Base-by-base conservation (phyloP, 2,888 invertebrate species). In the Cyrtodaria siliqua region DNA sequence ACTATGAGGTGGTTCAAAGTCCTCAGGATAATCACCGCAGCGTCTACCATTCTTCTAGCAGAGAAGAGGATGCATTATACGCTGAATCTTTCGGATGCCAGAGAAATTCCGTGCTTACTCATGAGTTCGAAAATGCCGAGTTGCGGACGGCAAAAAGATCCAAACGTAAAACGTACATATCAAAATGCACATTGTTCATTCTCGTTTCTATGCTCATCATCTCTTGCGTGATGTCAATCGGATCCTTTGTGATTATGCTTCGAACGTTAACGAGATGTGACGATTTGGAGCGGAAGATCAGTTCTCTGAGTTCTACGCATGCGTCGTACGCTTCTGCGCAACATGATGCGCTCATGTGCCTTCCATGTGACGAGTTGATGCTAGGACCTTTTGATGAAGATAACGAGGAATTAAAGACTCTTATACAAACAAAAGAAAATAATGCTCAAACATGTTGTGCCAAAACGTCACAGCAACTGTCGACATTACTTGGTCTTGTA, bases 361-460 rank as follows among this genome's bases (percentile, higher is more conserved):
- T 84, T 14, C 84, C 82, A 0, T 84, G 82, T 57, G 73, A 56
- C 2, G 80, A 79, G 26, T 50, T 84, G 16, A 47, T 59, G 14
- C 61, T 64, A 24, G 82, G 82, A 33, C 84, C 84, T 20, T 80
- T 82, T 42, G 67, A 64, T 9, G 84, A 84, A 42, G 80, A 80
- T 20, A 84, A 75, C 14, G n/a, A 44, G 18, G 49, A 71, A 2
- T 50, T 84, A 1, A 27, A 24, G 12, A 23, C 42, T 14, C 52
- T 84, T 6, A 49, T 70, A 2, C 71, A 61, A 27, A 66, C 47
- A n/a, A 24, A 24, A 9, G 74, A 71, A 16, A 71, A 78, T 33
- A 79, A 69, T 12, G 24, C 63, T 14, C 59, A 63, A 29, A 62
- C 69, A 12, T 84, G 84, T 42, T 84, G 84, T 55, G 78, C 79